Conservation (phyloP, 1,140 invertebrate species). For the Zaprionus taronus region DNA sequence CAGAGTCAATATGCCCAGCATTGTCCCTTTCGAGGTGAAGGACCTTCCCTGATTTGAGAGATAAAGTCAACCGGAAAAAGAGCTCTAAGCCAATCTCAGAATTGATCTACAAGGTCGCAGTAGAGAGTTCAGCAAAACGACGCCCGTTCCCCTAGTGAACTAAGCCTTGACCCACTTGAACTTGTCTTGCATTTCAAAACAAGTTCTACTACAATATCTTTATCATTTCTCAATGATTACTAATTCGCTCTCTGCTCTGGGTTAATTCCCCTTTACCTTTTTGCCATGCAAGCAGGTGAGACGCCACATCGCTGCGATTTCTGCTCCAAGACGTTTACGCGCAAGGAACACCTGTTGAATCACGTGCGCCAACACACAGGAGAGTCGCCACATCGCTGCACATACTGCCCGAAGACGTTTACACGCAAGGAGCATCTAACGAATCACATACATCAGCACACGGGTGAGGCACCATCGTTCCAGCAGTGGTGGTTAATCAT, state of each 20-base stretch:
- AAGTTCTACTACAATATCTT: not conserved
- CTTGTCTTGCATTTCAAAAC: not conserved
- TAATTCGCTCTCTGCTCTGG: slow-evolving; percentile 6
- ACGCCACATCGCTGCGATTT: slow-evolving; percentile 92
- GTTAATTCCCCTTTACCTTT: slow-evolving; percentile 1
- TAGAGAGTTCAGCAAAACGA: not conserved
- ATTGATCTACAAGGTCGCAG: too few relatives aligned
- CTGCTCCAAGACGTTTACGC: slow-evolving; percentile 92
- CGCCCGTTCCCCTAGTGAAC: not conserved
- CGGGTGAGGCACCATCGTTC: slow-evolving; percentile 91
- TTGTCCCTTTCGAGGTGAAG: too few relatives aligned
- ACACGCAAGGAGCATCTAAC: slow-evolving; percentile 92
- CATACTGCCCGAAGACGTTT: slow-evolving; percentile 90
- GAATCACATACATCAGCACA: slow-evolving; percentile 92
- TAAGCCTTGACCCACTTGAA: too few relatives aligned
- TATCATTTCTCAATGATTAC: not conserved
- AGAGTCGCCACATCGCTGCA: slow-evolving; percentile 86
- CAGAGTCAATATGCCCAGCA: too few relatives aligned
- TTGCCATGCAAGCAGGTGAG: slow-evolving; percentile 11
- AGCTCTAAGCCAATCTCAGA: too few relatives aligned
- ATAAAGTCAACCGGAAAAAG: too few relatives aligned
- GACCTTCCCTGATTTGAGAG: too few relatives aligned
- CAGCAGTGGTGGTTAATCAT: slow-evolving; percentile 88
- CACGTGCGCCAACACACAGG: slow-evolving; percentile 92
- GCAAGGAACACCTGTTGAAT: slow-evolving; percentile 92